A percentile compares a stretch with the other conserved stretches of the same genome.
Evolutionary conservation across 2,797 vertebrate genomes (phyloP).

Genomic region (Girardinus metallicus): DNA sequence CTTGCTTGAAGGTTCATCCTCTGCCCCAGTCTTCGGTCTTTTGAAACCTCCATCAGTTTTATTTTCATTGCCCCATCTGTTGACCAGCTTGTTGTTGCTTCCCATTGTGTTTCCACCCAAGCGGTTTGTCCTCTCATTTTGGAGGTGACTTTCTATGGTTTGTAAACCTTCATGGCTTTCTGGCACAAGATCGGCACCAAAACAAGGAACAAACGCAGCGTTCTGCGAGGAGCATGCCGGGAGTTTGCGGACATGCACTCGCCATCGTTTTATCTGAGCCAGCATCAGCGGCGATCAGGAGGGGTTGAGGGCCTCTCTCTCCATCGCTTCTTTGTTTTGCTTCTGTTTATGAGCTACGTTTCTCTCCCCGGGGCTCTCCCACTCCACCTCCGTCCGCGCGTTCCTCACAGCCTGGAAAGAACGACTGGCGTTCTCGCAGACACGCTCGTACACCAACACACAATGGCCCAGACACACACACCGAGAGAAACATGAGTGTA

Average conservation of each 20-base stretch:
- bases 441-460: slow-evolving; percentile 17
- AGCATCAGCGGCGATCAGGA: slow-evolving; percentile 42
- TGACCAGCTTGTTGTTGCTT: not conserved
- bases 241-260: slow-evolving; percentile 31
- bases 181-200: slow-evolving; percentile 11
- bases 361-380: slow-evolving; percentile 68
- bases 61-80: not conserved
- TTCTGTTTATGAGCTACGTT: slow-evolving; percentile 48
- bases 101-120: not conserved
- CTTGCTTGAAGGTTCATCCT: not conserved
- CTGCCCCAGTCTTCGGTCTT: not conserved
- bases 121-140: not conserved
- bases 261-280: slow-evolving; percentile 27
- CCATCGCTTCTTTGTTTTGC: slow-evolving; percentile 72
- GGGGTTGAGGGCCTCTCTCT: slow-evolving; percentile 44
- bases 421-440: slow-evolving; percentile 26
- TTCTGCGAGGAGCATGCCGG: slow-evolving; percentile 31
- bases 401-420: slow-evolving; percentile 65
- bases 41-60: not conserved
- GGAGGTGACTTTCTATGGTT: slow-evolving; percentile 53
- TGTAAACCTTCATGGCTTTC: slow-evolving; percentile 56
- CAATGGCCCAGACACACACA: slow-evolving; percentile 13
- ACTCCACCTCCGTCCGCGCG: slow-evolving; percentile 79
- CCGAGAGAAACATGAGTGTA: slow-evolving; percentile 20
- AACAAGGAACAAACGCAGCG: slow-evolving; percentile 32